Evolutionary conservation across 2,113 vertebrate species (phyloP), one percentile per base, ranked within the genome.

Genomic region (Dipodomys ordii): DNA sequence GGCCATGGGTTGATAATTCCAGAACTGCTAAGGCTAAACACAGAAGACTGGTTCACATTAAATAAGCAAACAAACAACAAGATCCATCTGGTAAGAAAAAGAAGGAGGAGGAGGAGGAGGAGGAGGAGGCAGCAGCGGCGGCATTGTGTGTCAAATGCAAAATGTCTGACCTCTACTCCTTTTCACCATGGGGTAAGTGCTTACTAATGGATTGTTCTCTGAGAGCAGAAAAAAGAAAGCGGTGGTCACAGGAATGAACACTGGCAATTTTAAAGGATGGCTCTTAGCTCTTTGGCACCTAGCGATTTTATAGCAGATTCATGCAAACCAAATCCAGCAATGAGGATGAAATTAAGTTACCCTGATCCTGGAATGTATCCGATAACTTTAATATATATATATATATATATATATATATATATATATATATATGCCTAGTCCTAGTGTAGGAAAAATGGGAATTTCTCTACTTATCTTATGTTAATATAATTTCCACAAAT

Each of bases 21-120:
- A 98, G 96, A 98, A 91, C 97, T 97, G 85, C 94, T 93, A 91
- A 97, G 93, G 49, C 88, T 95, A 97, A 96, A 94, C 93, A 74
- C 64, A 53, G 18, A 97, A 98, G 95, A 83, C 97, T 94, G 67
- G 93, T 82, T 96, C 96, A 95, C 89, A 97, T 25, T 15, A 93
- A 97, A 69, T 71, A 97, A 98, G 95, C 94, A 88, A 57, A 92
- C 0, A 7, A 30, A 57, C 83, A 68, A 73, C 86, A 76, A 91
- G 73, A 64, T 92, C 80, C 73, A 71, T 68, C 53, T 96, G 92
- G 85, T 90, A 69, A 93, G 76, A 95, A n/a, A 91, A 87, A 35
- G 12, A 39, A 39, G 39, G 39, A 39, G 6, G 39, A 39, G 5
- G 5, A 39, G 39, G 39, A 39, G 39, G 39, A 39, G 39, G 39